Evolutionary conservation across 1,140 invertebrate genomes (phyloP).

Genomic region (Brachionus paranguensis): DNA sequence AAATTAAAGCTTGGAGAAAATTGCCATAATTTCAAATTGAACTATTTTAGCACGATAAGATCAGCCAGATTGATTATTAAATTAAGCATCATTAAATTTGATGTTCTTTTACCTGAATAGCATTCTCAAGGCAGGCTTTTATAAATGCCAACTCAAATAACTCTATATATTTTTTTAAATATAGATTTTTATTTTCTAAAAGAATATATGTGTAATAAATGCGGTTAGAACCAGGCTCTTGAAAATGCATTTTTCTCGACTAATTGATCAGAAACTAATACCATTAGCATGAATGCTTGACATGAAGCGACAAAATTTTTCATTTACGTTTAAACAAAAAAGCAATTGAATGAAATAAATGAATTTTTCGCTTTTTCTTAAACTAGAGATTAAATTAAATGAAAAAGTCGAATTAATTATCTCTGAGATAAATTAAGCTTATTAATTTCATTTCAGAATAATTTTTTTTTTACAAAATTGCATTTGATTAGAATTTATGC

Average conservation of each 20-base stretch:
- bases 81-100: neutral
- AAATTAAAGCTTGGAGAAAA: neutral
- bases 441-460: neutral
- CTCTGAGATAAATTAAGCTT: neutral
- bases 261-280: slow-evolving; percentile 1
- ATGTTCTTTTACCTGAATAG: neutral
- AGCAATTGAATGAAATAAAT: neutral
- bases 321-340: neutral
- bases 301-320: neutral
- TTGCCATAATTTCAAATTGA: neutral
- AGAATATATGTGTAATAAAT: neutral
- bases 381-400: neutral
- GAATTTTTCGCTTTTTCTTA: neutral
- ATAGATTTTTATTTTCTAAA: neutral
- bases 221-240: neutral
- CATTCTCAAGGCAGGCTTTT: neutral
- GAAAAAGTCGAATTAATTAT: neutral
- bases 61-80: neutral
- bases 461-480: neutral
- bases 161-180: neutral
- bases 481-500: neutral
- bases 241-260: neutral
- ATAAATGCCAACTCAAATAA: neutral
- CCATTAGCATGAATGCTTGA: neutral
- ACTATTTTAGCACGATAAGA: neutral